Percentiles rank a stretch among this genome's conserved stretches.
Conservation (phyloP, 1,140 invertebrate species). For the Branchinecta lynchi region DNA sequence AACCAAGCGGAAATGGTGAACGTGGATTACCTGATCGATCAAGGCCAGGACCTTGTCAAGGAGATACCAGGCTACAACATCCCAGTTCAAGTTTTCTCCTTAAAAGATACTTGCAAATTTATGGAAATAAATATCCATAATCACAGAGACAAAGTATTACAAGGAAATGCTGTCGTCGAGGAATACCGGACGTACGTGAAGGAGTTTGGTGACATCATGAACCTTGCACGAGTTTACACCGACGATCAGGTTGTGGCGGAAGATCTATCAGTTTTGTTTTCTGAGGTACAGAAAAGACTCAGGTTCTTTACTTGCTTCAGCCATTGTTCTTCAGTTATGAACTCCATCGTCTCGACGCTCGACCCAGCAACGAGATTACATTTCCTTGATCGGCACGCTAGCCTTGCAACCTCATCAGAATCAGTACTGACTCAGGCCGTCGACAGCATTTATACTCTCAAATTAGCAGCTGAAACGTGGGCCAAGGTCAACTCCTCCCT, state of each 20-base stretch:
- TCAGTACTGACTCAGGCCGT: constrained; percentile 58
- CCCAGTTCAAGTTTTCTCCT: constrained; percentile 43
- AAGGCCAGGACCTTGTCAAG: constrained; percentile 39
- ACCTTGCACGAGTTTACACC: constrained; percentile 57
- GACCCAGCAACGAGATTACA: constrained; percentile 56
- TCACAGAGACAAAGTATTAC: constrained; percentile 54
- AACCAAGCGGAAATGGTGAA: constrained; percentile 40
- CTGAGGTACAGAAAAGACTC: constrained; percentile 71
- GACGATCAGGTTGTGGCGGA: constrained; percentile 54
- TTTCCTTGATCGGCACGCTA: constrained; percentile 54
- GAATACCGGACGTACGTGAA: constrained; percentile 71
- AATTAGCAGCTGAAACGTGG: constrained; percentile 63
- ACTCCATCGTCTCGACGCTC: constrained; percentile 64
- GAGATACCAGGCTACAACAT: constrained; percentile 47
- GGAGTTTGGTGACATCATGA: constrained; percentile 65
- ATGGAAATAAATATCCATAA: constrained; percentile 46
- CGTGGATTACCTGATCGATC: constrained; percentile 35
- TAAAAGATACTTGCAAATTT: constrained; percentile 46
- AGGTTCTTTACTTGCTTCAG: constrained; percentile 75
- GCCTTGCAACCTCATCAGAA: constrained; percentile 52
- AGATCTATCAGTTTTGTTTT: constrained; percentile 55
- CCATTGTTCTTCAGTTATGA: constrained; percentile 58
- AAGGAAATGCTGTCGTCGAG: constrained; percentile 52
- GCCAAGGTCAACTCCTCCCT: constrained; percentile 49
- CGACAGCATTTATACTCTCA: constrained; percentile 58